phyloP scores from a whole-genome alignment of 2,113 vertebrate genomes.

The Malurus melanocephalus region DNA sequence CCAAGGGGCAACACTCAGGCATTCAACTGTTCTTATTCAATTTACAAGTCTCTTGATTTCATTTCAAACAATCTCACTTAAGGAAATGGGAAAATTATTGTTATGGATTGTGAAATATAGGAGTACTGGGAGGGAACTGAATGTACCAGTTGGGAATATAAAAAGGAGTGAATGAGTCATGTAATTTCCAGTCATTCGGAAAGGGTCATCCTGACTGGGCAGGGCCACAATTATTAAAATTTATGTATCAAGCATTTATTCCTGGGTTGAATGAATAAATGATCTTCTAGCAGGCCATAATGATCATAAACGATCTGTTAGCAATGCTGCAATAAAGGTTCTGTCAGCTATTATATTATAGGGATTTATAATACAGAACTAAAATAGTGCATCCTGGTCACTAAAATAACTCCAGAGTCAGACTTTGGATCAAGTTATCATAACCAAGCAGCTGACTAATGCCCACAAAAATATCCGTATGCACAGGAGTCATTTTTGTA shows the following conservation, averaged over 20 bases:
- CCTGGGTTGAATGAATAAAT: not conserved
- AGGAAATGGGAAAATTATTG: not conserved
- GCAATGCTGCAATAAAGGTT: conserved; percentile 11
- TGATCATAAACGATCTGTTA: conserved; percentile 12
- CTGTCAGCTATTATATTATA: conserved; percentile 40
- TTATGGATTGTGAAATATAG: conserved; percentile 11
- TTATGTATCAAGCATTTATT: conserved; percentile 21
- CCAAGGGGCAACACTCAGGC: not conserved
- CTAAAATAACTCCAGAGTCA: conserved; percentile 58
- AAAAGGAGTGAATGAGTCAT: conserved; percentile 40
- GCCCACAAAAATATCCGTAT: conserved; percentile 16
- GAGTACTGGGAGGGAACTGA: conserved; percentile 22
- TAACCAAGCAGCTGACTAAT: conserved; percentile 44
- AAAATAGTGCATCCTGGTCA: conserved; percentile 38
- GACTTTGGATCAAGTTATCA: conserved; percentile 44
- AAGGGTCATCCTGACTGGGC: conserved; percentile 7
- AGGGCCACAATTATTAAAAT: conserved; percentile 15
- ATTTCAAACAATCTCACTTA: conserved; percentile 27
- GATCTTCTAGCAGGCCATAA: not conserved
- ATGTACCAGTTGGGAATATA: conserved; percentile 29
- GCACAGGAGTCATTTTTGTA: not conserved
- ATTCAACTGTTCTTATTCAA: not conserved
- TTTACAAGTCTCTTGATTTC: not conserved
- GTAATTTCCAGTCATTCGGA: conserved; percentile 18
- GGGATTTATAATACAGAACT: conserved; percentile 37